Percentiles rank a stretch among this genome's conserved stretches.
phyloP scores from a whole-genome alignment of 2,888 invertebrate genomes.

The Xanthorhoe designata region DNA sequence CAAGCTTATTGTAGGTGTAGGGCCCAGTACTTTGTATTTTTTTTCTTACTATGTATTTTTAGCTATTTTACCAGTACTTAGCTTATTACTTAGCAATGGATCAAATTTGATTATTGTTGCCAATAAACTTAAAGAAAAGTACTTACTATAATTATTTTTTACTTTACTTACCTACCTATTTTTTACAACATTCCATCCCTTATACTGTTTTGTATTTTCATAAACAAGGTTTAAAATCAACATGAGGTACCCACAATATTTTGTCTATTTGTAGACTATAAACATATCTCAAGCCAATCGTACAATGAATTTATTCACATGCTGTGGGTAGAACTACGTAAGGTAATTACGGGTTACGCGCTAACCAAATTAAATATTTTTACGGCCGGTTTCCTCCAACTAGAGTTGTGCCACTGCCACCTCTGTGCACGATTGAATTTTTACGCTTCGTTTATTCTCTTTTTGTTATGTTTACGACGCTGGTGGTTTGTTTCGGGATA shows the following conservation, averaged over 20 bases:
- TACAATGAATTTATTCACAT: slow-evolving; percentile 62
- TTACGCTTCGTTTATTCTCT: slow-evolving; percentile 35
- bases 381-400: slow-evolving; percentile 65
- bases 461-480: slow-evolving; percentile 30
- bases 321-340: slow-evolving; percentile 65
- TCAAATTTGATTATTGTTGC: too few species aligned
- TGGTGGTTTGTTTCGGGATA: slow-evolving; percentile 16
- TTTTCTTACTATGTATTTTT: too few species aligned
- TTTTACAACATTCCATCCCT: too few species aligned
- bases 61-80: background rate
- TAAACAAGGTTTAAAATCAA: background rate
- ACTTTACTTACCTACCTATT: too few species aligned
- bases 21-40: too few species aligned
- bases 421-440: slow-evolving; percentile 28
- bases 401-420: slow-evolving; percentile 64
- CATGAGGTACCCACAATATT: background rate
- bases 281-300: slow-evolving; percentile 48
- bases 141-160: too few species aligned
- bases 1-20: too few species aligned
- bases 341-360: slow-evolving; percentile 72
- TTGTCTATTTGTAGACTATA: slow-evolving; percentile 34
- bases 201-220: background rate
- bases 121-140: too few species aligned
- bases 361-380: slow-evolving; percentile 77
- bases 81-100: too few species aligned